Evolutionary conservation across 37 sponge, comb jelly and placozoan species (phyloP).

Genomic region (Haliclona indistincta): DNA sequence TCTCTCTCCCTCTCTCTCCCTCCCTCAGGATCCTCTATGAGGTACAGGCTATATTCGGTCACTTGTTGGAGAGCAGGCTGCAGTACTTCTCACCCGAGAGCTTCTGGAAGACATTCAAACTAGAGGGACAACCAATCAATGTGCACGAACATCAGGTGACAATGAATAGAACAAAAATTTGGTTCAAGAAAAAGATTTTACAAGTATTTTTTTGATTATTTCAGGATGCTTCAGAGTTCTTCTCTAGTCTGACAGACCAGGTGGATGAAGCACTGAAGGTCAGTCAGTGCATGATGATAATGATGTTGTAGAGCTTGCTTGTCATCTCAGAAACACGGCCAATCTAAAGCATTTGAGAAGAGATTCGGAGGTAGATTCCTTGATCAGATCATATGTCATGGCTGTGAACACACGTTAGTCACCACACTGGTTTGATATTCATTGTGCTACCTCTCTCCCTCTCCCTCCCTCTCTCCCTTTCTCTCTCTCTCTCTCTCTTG

Average conservation of each 20-base stretch:
- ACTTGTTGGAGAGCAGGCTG: conserved; percentile 77
- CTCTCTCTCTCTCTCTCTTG: neutral
- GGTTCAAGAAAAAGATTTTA: neutral
- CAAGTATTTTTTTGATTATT: neutral
- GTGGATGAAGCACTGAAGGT: conserved; percentile 89
- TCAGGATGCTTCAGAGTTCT: conserved; percentile 95
- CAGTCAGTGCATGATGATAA: neutral
- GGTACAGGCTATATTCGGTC: conserved; percentile 85
- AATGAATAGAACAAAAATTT: neutral
- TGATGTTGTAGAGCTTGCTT: neutral
- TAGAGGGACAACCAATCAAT: conserved; percentile 85
- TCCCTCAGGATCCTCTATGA: conserved; percentile 57
- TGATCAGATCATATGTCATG: conserved; percentile 91
- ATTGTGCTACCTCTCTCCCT: neutral
- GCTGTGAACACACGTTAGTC: conserved; percentile 81
- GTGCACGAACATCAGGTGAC: conserved; percentile 82
- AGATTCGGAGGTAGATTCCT: conserved; percentile 88
- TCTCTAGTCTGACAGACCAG: conserved; percentile 90
- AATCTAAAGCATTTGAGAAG: conserved; percentile 60
- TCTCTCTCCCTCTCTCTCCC: neutral
- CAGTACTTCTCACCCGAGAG: conserved; percentile 89
- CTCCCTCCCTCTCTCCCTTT: neutral
- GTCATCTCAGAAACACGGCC: neutral
- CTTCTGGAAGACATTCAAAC: conserved; percentile 93
- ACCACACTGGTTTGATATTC: neutral